Evolutionary conservation across 2,113 vertebrate species (phyloP).

Genomic region (Takifugu bimaculatus): DNA sequence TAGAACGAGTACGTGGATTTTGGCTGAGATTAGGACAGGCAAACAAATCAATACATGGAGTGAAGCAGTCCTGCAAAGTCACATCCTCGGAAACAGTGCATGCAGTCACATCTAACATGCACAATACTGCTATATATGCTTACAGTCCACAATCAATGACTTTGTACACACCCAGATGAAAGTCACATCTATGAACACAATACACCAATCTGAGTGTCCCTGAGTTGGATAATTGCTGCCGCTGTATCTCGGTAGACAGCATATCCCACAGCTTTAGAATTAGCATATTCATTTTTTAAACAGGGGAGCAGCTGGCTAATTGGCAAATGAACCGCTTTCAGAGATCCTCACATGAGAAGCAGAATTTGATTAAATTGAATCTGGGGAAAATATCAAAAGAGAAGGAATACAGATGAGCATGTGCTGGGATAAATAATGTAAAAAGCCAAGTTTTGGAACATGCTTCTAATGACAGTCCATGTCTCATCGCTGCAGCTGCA

Average conservation of each 20-base stretch:
- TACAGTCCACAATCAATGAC: not conserved
- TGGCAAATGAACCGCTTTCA: constrained; percentile 68
- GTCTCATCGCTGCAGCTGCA: constrained; percentile 18
- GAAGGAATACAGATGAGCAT: constrained; percentile 44
- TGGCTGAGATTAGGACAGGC: constrained; percentile 46
- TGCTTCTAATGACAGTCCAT: constrained; percentile 24
- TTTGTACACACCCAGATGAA: not conserved
- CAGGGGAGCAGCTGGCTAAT: constrained; percentile 69
- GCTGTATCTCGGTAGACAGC: constrained; percentile 60
- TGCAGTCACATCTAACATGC: not conserved
- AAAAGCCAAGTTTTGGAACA: constrained; percentile 26
- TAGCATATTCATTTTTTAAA: constrained; percentile 72
- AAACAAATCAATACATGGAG: constrained; percentile 49
- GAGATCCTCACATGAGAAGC: constrained; percentile 64
- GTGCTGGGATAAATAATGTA: not conserved
- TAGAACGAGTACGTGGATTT: constrained; percentile 33
- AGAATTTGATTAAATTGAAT: constrained; percentile 65
- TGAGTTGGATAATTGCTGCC: constrained; percentile 55
- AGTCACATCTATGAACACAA: constrained; percentile 14
- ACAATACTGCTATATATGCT: not conserved
- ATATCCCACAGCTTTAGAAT: constrained; percentile 66
- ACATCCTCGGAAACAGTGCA: not conserved
- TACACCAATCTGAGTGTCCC: constrained; percentile 26
- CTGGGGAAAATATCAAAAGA: constrained; percentile 51
- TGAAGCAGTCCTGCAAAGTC: constrained; percentile 21